Evolutionary conservation across 2,888 invertebrate species (phyloP), one percentile per base, ranked within the genome.

Genomic region (Mesoligia furuncula): DNA sequence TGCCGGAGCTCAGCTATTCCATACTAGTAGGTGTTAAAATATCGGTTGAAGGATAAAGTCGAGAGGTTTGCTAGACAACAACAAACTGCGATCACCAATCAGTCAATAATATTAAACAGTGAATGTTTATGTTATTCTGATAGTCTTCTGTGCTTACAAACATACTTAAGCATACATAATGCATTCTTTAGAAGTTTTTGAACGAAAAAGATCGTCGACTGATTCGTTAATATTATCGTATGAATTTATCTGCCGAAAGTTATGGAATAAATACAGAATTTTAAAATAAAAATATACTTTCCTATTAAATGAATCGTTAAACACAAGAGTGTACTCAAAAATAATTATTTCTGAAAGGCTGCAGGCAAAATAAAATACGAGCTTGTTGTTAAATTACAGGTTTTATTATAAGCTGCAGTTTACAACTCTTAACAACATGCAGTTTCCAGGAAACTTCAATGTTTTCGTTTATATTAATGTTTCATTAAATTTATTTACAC

Each of bases 391-490:
- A 93, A 94, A 94, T 91, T 94, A 95, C 93, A 94, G 90, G 91
- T 93, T 96, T 95, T 94, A 95, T 94, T 93, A 92, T 93, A 95
- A 95, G 95, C 95, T 94, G 94, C 92, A 91, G 92, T 93, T 95
- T 95, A 95, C 94, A 95, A 94, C 94, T 94, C 92, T 94, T 94
- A 96, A 95, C 94, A 95, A 94, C 93, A 94, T 92, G 92, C 91
- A 93, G 95, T 95, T 95, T 96, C 95, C 94, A 92, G 91, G 95
- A 96, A 96, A 95, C 95, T 93, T 93, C 91, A 92, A 92, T 92
- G 89, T 91, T 86, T 84, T 86, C 71, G 82, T 86, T 86, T 90
- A 89, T 90, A 87, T 90, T 90, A 89, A 91, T 90, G 89, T 89
- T 90, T 90, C 85, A 89, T 90, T 88, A 89, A 91, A 91, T 89